phyloP scores from a whole-genome alignment of 2,113 vertebrate genomes.

The Delphinus delphis region DNA sequence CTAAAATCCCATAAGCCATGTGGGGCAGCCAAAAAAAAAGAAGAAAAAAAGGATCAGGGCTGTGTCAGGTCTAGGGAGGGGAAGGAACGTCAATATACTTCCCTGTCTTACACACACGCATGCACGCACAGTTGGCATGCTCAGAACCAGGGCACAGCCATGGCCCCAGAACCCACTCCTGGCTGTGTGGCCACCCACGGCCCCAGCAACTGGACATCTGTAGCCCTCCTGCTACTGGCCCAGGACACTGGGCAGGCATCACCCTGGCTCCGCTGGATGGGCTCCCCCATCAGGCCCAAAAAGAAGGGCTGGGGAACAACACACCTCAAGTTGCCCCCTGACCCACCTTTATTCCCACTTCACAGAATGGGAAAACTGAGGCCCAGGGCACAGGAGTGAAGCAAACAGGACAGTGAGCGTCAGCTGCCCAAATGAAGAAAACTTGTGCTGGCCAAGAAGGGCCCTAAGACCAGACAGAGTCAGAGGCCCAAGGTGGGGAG shows the following conservation, averaged over 20 bases:
- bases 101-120: background rate
- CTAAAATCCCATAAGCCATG: too few relatives aligned
- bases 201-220: rapidly evolving
- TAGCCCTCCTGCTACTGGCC: background rate
- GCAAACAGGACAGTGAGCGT: background rate
- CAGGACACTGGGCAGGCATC: background rate
- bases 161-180: background rate
- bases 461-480: background rate
- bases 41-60: background rate
- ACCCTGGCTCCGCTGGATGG: background rate
- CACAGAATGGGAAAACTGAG: constrained; percentile 3
- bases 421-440: background rate
- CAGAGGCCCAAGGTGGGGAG: background rate
- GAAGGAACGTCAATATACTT: background rate
- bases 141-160: background rate
- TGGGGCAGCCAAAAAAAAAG: too few relatives aligned
- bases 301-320: background rate
- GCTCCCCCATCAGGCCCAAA: background rate
- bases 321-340: background rate
- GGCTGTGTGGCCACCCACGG: background rate
- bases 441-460: background rate
- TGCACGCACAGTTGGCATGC: too few relatives aligned
- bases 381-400: background rate
- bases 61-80: background rate
- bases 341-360: background rate